Evolutionary conservation across 2,113 vertebrate genomes (phyloP).

Genomic region (Aix galericulata): DNA sequence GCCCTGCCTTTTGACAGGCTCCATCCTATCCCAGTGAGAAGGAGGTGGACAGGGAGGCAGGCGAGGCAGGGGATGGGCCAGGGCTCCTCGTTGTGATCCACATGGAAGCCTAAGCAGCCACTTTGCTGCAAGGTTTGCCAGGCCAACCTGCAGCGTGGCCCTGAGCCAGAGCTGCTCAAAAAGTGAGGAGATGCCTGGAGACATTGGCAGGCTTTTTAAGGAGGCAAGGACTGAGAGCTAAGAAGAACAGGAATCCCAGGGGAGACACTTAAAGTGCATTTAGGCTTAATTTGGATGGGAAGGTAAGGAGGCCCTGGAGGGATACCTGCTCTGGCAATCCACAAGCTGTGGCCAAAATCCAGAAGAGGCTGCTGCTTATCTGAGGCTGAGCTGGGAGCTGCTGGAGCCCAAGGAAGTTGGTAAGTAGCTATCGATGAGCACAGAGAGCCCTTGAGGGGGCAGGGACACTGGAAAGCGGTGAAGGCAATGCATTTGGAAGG

Average conservation of each 20-base stretch:
- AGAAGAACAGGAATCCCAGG: slow-evolving; percentile 2
- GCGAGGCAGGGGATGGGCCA: not conserved
- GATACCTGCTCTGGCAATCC: slow-evolving; percentile 32
- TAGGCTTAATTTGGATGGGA: slow-evolving; percentile 46
- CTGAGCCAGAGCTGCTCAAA: slow-evolving; percentile 8
- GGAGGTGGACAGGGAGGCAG: not conserved
- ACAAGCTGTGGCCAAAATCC: not conserved
- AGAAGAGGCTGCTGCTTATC: slow-evolving; percentile 46
- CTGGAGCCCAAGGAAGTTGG: not conserved
- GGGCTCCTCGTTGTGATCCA: not conserved
- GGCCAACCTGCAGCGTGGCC: slow-evolving; percentile 15
- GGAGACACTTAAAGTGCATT: not conserved
- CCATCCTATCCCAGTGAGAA: accelerated
- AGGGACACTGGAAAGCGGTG: not conserved
- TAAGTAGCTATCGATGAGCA: slow-evolving; percentile 13
- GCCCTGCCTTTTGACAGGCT: not conserved
- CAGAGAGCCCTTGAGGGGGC: not conserved
- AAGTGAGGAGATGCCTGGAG: slow-evolving; percentile 14
- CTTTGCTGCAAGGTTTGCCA: not conserved
- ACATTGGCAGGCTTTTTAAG: slow-evolving; percentile 43
- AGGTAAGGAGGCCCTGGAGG: slow-evolving; percentile 28
- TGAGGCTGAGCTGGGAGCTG: not conserved
- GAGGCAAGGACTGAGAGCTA: slow-evolving; percentile 31
- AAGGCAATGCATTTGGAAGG: not conserved
- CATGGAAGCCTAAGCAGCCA: not conserved